Evolutionary conservation across 2,797 vertebrate species (phyloP), one percentile per base, ranked within the genome.

Genomic region (Coregonus ussuriensis): DNA sequence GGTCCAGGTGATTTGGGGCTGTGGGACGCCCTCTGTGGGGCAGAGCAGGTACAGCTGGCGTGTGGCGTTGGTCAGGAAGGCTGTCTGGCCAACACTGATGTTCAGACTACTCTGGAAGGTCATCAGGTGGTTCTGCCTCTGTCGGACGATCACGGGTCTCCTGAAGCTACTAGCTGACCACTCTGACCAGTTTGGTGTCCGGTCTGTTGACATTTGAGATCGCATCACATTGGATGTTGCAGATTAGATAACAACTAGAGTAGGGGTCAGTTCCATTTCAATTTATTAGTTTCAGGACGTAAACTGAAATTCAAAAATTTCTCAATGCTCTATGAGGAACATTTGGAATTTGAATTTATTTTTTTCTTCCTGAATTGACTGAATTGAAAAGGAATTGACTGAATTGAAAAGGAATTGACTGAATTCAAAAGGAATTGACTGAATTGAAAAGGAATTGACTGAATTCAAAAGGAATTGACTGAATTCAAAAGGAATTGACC

Each of bases 1-100:
- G 79, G 88, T 96, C 97, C 97, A 98, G 16, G 85, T 90, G 4
- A 96, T 89, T 13, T 87, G 92, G 78, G 91, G 92, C 74, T 90
- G 90, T 1, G 90, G 83, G 37, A 79, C 76, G 51, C 89, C 91
- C 21, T 84, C 72, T 2, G 89, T 88, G 71, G 91, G 82, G 88
- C 97, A 98, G 6, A 93, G 82, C 1, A 98, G 87, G 72, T 89
- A 93, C 78, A 98, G 83, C 70, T 87, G 79, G 2, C 21, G 86
- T 0, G 95, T 96, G 67, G 88, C 88, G 21, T 93, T 93, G 54
- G 95, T 95, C 79, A 98, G 77, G 83, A 95, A 95, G 31, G 93
- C 90, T 0, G 80, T 88, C 53, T 89, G 92, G 76, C 96, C 97
- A 18, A 97, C 87, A 25, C 82, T 88, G 18, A 95, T 85, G 41